A percentile compares a stretch with the other conserved stretches of the same genome.
Conservation (phyloP, 2,888 invertebrate species). For the Chaitophorus viminalis region DNA sequence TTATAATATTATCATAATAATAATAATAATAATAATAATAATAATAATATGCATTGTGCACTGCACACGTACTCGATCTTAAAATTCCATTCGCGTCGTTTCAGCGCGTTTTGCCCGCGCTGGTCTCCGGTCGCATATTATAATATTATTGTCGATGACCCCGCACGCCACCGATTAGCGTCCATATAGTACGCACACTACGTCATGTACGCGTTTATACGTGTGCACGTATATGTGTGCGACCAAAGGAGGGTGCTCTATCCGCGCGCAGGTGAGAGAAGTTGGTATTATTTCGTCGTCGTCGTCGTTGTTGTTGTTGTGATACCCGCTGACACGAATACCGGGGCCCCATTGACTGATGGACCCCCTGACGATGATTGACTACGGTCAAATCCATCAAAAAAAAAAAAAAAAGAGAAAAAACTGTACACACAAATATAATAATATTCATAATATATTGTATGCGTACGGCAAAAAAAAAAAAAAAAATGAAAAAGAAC, state of each 20-base stretch:
- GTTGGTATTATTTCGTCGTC: conserved; percentile 44
- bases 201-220: neutral
- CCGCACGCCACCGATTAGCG: neutral
- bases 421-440: neutral
- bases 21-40: too few species aligned
- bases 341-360: conserved; percentile 44
- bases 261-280: conserved; percentile 54
- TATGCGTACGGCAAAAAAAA: neutral
- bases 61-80: neutral
- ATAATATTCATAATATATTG: conserved; percentile 2
- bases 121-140: neutral
- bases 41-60: neutral
- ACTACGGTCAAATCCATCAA: conserved; percentile 57
- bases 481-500: conserved; percentile 1
- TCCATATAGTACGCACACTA: too few species aligned
- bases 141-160: neutral
- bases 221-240: neutral
- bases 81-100: neutral
- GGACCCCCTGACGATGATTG: conserved; percentile 60
- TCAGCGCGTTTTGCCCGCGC: too few species aligned
- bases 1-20: too few species aligned
- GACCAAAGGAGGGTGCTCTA: neutral
- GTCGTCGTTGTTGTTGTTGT: conserved; percentile 45
- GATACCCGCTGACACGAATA: conserved; percentile 59
- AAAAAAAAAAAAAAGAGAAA: conserved; percentile 37